Evolutionary conservation across 2,113 vertebrate species (phyloP).

Genomic region (Pleuronectes platessa): DNA sequence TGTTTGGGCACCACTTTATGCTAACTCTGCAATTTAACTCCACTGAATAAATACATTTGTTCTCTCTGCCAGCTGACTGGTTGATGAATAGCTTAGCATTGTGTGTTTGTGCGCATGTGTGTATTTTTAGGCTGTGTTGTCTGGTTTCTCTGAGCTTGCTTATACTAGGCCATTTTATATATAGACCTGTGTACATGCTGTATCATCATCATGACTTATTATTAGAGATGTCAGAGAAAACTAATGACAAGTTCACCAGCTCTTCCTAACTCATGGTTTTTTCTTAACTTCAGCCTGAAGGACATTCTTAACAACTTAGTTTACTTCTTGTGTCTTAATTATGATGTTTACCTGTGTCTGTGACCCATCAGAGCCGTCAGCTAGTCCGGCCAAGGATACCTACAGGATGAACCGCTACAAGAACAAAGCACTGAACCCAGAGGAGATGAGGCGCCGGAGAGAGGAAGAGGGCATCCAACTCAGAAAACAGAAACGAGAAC

Average conservation of each 20-base stretch:
- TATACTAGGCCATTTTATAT: slow-evolving; percentile 45
- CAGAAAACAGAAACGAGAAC: slow-evolving; percentile 97
- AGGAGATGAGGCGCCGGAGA: slow-evolving; percentile 95
- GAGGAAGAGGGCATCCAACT: slow-evolving; percentile 98
- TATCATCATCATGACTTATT: slow-evolving; percentile 49
- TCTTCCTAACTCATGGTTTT: background rate
- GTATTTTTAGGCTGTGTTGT: slow-evolving; percentile 55
- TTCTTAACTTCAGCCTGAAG: background rate
- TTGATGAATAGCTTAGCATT: slow-evolving; percentile 38
- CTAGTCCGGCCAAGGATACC: slow-evolving; percentile 94
- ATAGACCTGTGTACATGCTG: slow-evolving; percentile 17
- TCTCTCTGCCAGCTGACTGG: slow-evolving; percentile 30
- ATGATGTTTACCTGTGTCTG: slow-evolving; percentile 8
- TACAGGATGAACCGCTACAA: slow-evolving; percentile 99
- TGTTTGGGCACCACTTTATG: slow-evolving; percentile 62
- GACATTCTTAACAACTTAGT: background rate
- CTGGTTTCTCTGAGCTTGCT: slow-evolving; percentile 42
- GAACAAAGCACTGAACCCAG: slow-evolving; percentile 98
- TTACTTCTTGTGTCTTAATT: background rate
- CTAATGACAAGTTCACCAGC: slow-evolving; percentile 2
- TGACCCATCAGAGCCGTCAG: slow-evolving; percentile 88
- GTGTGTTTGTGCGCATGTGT: slow-evolving; percentile 1
- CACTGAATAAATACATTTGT: slow-evolving; percentile 65
- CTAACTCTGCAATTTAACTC: slow-evolving; percentile 67
- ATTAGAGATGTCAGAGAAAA: slow-evolving; percentile 35